Base-by-base conservation (phyloP, 1,140 invertebrate genomes). In the Nebria ingens region DNA sequence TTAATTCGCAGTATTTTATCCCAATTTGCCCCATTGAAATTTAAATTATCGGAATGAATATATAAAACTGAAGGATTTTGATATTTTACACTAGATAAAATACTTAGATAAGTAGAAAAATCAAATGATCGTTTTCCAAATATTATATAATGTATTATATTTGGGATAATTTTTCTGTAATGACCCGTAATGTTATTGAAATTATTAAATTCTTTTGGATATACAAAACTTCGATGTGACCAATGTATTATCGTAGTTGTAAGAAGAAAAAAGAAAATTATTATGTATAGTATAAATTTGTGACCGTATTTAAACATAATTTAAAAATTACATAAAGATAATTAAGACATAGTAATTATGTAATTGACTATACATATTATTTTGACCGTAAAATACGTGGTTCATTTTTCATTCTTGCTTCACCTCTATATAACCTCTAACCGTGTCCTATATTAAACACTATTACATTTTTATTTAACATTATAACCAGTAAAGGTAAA, bases 61-160 rank as follows among this genome's bases (percentile, higher is more conserved):
- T 57, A 58, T 15, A 68, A 51, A 19, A 53, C 17, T 1, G 62
- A 54, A 2, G 65, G 66, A 4, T 57, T 38, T 25, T 68, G 66
- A 40, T 64, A 56, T 60, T 66, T 42, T 50, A 61, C 40, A 4
- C 54, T 63, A 25, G 65, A 62, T 13, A 62, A 20, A n/a, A 68
- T 52, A 20, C 63, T 63, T 17, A 68, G 45, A 57, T 64, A 67
- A 0, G 58, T 29, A 12, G 58, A 59, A 50, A 68, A 68, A 54
- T 62, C 56, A 17, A 67, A 34, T 19, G 58, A 53, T 15, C 56
- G 21, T 21, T 60, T 54, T 19, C 58, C 58, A 51, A 65, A 67
- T 3, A 64, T 53, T 4, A 68, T 58, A 57, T 66, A 68, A 52
- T 69, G 67, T 15, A 69, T 56, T 19, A 66, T 59, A 56, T 69